These are phyloP conservation scores for Lanistes nyassanus DNA, from an alignment of 1,140 invertebrate genomes.

Conservation along the genomic window DNA sequence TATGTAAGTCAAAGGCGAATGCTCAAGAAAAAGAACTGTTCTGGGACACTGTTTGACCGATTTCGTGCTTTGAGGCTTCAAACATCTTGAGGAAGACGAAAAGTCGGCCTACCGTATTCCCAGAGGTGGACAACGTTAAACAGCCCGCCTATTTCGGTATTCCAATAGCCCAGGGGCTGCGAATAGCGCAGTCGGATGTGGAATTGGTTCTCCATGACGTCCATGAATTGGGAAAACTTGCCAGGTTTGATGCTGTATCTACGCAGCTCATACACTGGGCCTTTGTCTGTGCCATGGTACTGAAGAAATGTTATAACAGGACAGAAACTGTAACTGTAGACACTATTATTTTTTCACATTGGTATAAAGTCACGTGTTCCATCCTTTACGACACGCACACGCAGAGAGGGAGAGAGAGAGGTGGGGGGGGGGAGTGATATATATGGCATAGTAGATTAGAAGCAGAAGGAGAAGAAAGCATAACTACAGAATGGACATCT, in stretches of 20 bases:
- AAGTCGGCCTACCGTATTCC: constrained; percentile 63
- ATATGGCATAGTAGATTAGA: not conserved
- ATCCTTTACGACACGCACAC: too few relatives aligned
- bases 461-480: not conserved
- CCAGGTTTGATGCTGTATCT: constrained; percentile 49
- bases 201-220: constrained; percentile 58
- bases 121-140: constrained; percentile 66
- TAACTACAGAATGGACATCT: not conserved
- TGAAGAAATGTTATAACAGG: too few relatives aligned
- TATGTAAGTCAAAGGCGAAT: too few relatives aligned
- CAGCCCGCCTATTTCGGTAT: constrained; percentile 63
- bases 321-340: too few relatives aligned
- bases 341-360: too few relatives aligned
- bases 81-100: not conserved
- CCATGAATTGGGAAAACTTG: constrained; percentile 54
- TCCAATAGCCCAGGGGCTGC: constrained; percentile 63
- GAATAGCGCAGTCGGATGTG: constrained; percentile 60
- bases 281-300: not conserved
- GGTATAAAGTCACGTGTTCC: too few relatives aligned
- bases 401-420: constrained; percentile 14
- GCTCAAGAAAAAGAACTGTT: too few relatives aligned
- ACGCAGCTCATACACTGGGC: constrained; percentile 57
- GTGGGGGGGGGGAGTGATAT: not conserved
- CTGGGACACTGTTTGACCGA: too few relatives aligned
- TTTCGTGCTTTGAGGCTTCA: too few relatives aligned